Conservation (phyloP, 1,140 invertebrate genomes). For the Stegodyphus dumicola region DNA sequence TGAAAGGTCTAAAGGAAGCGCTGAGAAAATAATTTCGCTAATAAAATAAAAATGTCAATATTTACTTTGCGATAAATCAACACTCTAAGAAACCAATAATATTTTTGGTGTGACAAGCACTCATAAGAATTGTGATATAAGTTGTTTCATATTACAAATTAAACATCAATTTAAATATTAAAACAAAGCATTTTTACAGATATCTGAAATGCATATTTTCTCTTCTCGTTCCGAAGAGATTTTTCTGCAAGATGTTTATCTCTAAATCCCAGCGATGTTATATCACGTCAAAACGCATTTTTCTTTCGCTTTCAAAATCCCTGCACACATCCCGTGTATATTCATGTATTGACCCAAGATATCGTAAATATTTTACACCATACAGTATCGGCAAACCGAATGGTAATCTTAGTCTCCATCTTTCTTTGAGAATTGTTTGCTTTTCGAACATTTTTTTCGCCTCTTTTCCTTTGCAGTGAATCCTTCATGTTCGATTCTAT, state of each 20-base stretch:
- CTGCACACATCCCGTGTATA: background rate
- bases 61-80: too few species aligned
- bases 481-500: constrained; percentile 8
- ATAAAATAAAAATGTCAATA: too few species aligned
- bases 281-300: too few species aligned
- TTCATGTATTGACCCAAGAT: constrained; percentile 36
- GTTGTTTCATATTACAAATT: too few species aligned
- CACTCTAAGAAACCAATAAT: too few species aligned
- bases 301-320: too few species aligned
- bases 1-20: too few species aligned
- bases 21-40: too few species aligned
- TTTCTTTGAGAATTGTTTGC: constrained; percentile 42
- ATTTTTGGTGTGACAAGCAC: too few species aligned
- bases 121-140: too few species aligned
- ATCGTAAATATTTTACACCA: constrained; percentile 43
- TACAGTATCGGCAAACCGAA: constrained; percentile 28
- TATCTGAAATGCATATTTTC: background rate
- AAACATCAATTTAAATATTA: too few species aligned
- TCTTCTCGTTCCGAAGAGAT: background rate
- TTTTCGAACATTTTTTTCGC: constrained; percentile 5
- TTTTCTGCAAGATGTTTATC: background rate
- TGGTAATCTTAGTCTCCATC: constrained; percentile 36
- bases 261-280: background rate
- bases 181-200: too few species aligned
- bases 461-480: constrained; percentile 9